Evolutionary conservation across 2,113 vertebrate species (phyloP), one percentile per base, ranked within the genome.

Genomic region (Gavia stellata): DNA sequence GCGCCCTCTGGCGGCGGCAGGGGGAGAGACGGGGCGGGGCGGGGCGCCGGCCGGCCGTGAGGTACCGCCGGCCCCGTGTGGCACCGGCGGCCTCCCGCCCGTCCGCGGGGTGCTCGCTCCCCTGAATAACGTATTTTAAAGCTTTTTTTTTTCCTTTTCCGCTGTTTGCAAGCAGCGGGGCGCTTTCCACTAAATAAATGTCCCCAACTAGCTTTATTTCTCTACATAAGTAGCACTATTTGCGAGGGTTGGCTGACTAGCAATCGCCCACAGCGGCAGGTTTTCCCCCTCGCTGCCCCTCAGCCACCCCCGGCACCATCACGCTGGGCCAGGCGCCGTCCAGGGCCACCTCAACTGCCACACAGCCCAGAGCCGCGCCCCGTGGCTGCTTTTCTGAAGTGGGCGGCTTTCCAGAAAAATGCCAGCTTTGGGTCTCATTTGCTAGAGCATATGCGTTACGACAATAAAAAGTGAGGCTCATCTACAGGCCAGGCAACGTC

Each of bases 91-190:
- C 42, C 26, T 56, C 24, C 34, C 5, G 17, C 17, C 34, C 9
- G 33, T 23, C 75, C 13, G 8, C 12, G 6, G 26, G 10, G 17
- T 2, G 33, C 14, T 18, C 13, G 5, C 33, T 40, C 44, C 2
- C 4, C n/a, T 3, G 24, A 3, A 0, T 4, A 3, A 14, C 2
- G 3, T 0, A 0, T 16, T 5, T 16, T 31, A 3, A 28, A 14
- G 21, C 8, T 31, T 42, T 23, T 14, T 5, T 10, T 10, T 6
- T 9, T 10, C 9, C 12, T 52, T 28, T 49, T 3, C 33, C 17
- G 3, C 66, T 29, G 20, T 12, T n/a, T 33, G 45, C 42, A 52
- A 36, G 47, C 45, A 13, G 63, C 14, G 7, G 10, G 19, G n/a
- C 3, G 5, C 40, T 73, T 53, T 20, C 33, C n/a, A 14, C 24